Evolutionary conservation across 2,113 vertebrate species (phyloP), one percentile per base, ranked within the genome.

Genomic region (human): DNA sequence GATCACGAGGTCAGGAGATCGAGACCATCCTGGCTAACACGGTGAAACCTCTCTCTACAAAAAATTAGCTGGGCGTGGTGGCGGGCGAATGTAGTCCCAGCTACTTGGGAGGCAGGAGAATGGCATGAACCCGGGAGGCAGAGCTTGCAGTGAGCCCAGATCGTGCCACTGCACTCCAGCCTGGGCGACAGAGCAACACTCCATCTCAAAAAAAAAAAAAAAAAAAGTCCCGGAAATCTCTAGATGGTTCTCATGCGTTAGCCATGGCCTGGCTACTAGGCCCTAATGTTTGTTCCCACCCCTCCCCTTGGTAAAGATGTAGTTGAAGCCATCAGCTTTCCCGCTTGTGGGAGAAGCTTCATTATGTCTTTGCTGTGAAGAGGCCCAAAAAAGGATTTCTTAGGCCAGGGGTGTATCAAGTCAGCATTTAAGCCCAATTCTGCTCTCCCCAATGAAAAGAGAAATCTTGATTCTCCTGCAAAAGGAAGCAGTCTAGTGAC

Each of bases 211-310:
- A 55, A 18, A 55, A 55, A 17, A 52, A 52, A n/a, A 16, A 52
- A 55, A 6, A 55, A 95, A 91, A 86, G 78, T 95, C 48, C 86
- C 90, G 22, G 20, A 83, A 94, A 45, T 43, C 40, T 89, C 73
- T 79, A 68, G 48, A 16, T 70, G 35, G 35, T 76, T 96, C 61
- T 81, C 23, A 12, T 76, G 8, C 32, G 35, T 87, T 94, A 82
- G 82, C 52, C 82, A 20, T 75, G 68, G 45, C 78, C 70, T 94
- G 48, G 38, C 78, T 79, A 27, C 27, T 86, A 3, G 45, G 32
- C 68, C 85, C 68, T 92, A 89, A 76, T 87, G 70, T 91, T 84
- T 94, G 12, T 93, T 89, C 57, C 32, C 12, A 89, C 93, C 22
- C 61, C 35, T 86, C 38, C 94, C 38, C 1, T 43, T 93, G 83